These are phyloP conservation scores for Drosophila suboccidentalis DNA, from an alignment of 2,888 invertebrate genomes.

Conservation along the genomic window DNA sequence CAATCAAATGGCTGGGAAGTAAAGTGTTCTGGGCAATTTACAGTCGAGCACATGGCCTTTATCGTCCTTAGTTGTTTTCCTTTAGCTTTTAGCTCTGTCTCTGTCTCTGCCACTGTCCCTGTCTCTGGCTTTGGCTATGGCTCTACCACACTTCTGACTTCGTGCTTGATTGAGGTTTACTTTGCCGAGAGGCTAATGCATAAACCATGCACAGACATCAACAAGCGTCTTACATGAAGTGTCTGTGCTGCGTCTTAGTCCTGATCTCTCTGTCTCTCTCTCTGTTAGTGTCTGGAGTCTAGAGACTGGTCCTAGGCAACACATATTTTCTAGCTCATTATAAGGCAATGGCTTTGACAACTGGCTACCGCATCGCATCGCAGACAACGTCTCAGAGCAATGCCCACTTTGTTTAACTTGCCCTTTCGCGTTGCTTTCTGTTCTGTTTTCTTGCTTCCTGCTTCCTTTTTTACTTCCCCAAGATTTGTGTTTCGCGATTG, in stretches of 20 bases:
- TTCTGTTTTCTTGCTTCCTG: slow-evolving; percentile 26
- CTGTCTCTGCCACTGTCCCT: not conserved
- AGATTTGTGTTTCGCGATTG: slow-evolving; percentile 34
- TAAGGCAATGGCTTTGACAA: slow-evolving; percentile 61
- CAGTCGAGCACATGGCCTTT: not conserved
- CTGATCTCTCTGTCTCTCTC: slow-evolving; percentile 32
- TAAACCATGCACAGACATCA: slow-evolving; percentile 81
- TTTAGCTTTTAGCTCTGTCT: slow-evolving; percentile 15
- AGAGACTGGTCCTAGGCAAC: slow-evolving; percentile 42
- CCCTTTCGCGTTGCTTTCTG: slow-evolving; percentile 50
- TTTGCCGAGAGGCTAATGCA: slow-evolving; percentile 75
- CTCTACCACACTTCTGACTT: slow-evolving; percentile 44
- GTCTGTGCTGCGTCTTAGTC: slow-evolving; percentile 40
- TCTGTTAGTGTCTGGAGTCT: slow-evolving; percentile 30
- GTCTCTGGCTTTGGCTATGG: slow-evolving; percentile 12
- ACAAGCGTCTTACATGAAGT: slow-evolving; percentile 64
- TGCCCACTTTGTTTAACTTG: slow-evolving; percentile 58
- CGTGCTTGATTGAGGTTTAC: slow-evolving; percentile 80
- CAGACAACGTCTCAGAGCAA: slow-evolving; percentile 49
- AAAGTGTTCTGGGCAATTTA: not conserved
- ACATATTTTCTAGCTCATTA: slow-evolving; percentile 74
- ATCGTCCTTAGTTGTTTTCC: slow-evolving; percentile 14
- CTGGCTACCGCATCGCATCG: slow-evolving; percentile 37
- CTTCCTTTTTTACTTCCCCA: slow-evolving; percentile 18
- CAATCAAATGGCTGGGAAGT: not conserved